Evolutionary conservation across 2,113 vertebrate genomes (phyloP), one percentile per base, ranked within the genome.

Genomic region (Eira barbara): DNA sequence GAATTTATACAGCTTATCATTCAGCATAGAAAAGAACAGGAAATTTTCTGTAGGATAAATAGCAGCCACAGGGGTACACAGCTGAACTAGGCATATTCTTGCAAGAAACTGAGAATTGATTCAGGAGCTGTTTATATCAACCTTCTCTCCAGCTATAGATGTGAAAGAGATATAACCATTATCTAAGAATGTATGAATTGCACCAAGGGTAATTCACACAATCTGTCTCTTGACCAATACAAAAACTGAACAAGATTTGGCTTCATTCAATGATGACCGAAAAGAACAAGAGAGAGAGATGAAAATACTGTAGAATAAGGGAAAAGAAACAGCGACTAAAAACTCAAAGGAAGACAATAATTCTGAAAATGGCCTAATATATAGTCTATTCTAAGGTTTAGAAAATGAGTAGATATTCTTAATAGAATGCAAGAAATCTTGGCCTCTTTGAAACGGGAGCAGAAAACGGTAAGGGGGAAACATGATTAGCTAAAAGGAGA

Each of bases 211-310:
- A 92, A 81, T n/a, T 10, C 63, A 63, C 17, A 49, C 11, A 71
- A 52, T 36, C 57, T 96, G 10, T 94, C 47, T 47, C 23, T 25
- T 92, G 49, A 89, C 29, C 95, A 78, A 85, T 45, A 61, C 27
- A 94, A 96, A 94, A 57, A 49, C 27, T 92, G 57, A 85, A 95
- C 10, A 94, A 78, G 13, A 71, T 78, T 78, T 63, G 78, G 18
- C 21, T 47, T 96, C 8, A 61, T 74, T 94, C n/a, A 89, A 18
- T 73, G 36, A 36, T 74, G 10, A 3, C 39, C 67, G 34, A 76
- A 80, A 63, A 73, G 27, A 76, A 63, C 11, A 55, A 69, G n/a
- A 65, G 27, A 81, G 18, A 74, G 12, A 69, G 81, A 12, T 81
- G 9, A 93, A 95, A 85, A 31, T 85, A 29, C 49, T 86, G 7